Evolutionary conservation across 1,140 invertebrate species (phyloP), one percentile per base, ranked within the genome.

Genomic region (Oncopeltus fasciatus): DNA sequence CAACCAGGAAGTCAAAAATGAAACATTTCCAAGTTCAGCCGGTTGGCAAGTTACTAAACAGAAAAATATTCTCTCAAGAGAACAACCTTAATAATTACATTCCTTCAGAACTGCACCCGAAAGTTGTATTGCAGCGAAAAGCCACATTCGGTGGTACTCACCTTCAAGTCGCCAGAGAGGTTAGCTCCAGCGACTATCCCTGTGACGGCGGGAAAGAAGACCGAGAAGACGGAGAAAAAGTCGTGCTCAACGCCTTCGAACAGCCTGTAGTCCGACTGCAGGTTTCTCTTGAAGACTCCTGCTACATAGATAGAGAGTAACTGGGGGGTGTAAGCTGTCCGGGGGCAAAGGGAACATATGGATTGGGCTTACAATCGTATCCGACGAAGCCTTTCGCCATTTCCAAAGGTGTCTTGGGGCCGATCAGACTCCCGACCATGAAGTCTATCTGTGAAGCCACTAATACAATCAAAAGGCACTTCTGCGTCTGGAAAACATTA

Each of bases 361-460:
- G 53, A 9, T 56, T 33, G 21, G 14, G 20, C 80, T 83, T 76
- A 95, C 92, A 74, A 70, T 85, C 88, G 69, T 87, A 95, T 53
- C 95, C 95, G 11, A 92, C 73, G 69, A 95, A 95, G 51, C 95
- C 95, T 74, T 88, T 84, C 0, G 85, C 81, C 53, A 76, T 71
- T 67, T 90, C 84, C 3, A 77, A 66, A 11, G 84, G 80, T 65
- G 74, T 80, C 67, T 83, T 85, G 0, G 92, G 90, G 0, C 93
- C 92, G 21, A 97, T 80, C 47, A 95, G 80, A 28, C 84, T 83
- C 29, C 93, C 93, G 64, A 95, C 82, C n/a, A 90, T 73, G 74
- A 96, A 98, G 77, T 98, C 92, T 0, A 75, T 72, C 64, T 98
- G 93, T 5, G 95, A 92, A 0, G 88, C 75, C 20, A 95, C 70